These are phyloP conservation scores for Hippocampus abdominalis DNA, from an alignment of 2,113 vertebrate genomes.

Conservation along the genomic window DNA sequence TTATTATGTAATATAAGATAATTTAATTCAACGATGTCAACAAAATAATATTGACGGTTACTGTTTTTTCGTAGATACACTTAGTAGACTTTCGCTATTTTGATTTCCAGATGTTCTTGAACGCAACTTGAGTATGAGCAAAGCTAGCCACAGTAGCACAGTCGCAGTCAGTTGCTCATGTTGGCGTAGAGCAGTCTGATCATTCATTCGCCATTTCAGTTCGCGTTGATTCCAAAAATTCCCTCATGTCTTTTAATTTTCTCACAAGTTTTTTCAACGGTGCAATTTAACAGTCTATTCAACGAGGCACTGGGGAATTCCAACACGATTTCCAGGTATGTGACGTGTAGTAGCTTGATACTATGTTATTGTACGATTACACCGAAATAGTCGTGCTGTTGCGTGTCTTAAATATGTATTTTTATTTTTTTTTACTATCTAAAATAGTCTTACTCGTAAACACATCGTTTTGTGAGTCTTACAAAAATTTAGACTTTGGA, in stretches of 20 bases:
- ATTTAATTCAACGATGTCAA: too few species aligned
- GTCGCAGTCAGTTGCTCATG: not conserved
- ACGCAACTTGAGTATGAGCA: constrained; percentile 20
- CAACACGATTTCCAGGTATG: not conserved
- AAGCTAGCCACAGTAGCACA: not conserved
- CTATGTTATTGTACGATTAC: not conserved
- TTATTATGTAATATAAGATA: not conserved
- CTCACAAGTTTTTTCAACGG: not conserved
- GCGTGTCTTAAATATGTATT: not conserved
- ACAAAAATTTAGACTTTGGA: not conserved
- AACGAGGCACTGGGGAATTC: not conserved
- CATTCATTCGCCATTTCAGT: not conserved
- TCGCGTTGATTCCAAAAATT: not conserved
- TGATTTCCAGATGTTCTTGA: constrained; percentile 9
- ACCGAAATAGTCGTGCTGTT: not conserved
- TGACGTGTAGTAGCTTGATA: not conserved
- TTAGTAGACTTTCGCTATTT: too few species aligned
- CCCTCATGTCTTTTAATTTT: constrained; percentile 7
- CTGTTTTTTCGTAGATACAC: not conserved
- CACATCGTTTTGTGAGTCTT: too few species aligned
- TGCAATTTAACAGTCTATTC: not conserved
- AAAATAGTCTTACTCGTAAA: not conserved
- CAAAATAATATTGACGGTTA: not conserved
- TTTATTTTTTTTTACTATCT: too few species aligned
- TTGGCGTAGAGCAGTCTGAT: not conserved